These are phyloP conservation scores for Dinomys branickii DNA, from an alignment of 2,113 vertebrate genomes.

Conservation along the genomic window DNA sequence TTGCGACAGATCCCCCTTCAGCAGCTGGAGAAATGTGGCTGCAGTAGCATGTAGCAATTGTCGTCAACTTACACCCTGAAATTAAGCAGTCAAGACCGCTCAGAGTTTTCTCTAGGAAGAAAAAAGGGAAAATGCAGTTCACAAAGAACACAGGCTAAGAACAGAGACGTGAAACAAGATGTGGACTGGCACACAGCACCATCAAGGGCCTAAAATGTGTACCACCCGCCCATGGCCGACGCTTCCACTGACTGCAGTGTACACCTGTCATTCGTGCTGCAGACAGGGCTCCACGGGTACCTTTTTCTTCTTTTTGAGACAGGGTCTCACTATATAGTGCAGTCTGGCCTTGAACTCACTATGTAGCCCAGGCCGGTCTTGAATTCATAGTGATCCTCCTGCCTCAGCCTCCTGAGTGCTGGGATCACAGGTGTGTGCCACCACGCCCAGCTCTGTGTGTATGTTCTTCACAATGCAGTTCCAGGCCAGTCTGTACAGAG, in stretches of 20 bases:
- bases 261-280: background rate
- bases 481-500: background rate
- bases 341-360: background rate
- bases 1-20: background rate
- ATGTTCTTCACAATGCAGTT: background rate
- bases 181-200: background rate
- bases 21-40: background rate
- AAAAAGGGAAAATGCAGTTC: accelerated
- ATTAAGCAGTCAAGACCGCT: background rate
- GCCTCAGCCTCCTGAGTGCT: background rate
- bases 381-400: background rate
- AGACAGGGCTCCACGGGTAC: background rate
- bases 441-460: background rate
- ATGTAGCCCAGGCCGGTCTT: background rate
- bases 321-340: background rate
- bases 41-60: background rate
- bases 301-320: background rate
- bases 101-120: background rate
- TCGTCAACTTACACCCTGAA: background rate
- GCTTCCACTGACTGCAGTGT: background rate
- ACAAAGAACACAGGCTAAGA: background rate
- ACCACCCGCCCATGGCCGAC: background rate
- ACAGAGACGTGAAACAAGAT: background rate
- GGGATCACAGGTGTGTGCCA: background rate
- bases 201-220: background rate